Evolutionary conservation across 2,113 vertebrate species (phyloP).

Genomic region (Dicaeum eximium): DNA sequence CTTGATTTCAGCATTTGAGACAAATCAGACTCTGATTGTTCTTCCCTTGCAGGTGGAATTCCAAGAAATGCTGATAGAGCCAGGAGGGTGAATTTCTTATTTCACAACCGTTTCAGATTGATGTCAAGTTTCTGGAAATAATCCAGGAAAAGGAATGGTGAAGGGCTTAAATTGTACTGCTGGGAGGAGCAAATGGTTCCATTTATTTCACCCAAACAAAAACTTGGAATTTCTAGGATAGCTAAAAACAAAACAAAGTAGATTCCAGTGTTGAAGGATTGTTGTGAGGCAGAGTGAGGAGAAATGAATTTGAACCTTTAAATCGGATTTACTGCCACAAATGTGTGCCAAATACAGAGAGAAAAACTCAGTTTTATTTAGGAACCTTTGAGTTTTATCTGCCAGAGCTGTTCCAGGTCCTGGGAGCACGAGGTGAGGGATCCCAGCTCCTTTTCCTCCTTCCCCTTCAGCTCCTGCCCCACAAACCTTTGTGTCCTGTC

Average conservation of each 20-base stretch:
- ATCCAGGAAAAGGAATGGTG: background rate
- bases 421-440: background rate
- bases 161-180: background rate
- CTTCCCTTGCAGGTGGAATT: background rate
- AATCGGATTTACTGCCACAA: background rate
- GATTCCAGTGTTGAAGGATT: background rate
- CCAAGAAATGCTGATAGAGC: background rate
- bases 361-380: background rate
- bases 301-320: background rate
- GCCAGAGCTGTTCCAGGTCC: background rate
- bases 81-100: background rate
- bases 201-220: background rate
- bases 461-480: background rate
- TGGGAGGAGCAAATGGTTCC: background rate
- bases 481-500: no score
- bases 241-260: background rate
- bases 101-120: background rate
- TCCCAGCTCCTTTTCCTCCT: background rate
- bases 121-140: background rate
- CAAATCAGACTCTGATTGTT: background rate
- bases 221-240: background rate
- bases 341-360: background rate
- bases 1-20: background rate
- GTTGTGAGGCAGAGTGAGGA: background rate
- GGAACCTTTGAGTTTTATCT: background rate